These are phyloP conservation scores for Propithecus perrieri DNA, from an alignment of 2,797 vertebrate genomes.

Conservation along the genomic window DNA sequence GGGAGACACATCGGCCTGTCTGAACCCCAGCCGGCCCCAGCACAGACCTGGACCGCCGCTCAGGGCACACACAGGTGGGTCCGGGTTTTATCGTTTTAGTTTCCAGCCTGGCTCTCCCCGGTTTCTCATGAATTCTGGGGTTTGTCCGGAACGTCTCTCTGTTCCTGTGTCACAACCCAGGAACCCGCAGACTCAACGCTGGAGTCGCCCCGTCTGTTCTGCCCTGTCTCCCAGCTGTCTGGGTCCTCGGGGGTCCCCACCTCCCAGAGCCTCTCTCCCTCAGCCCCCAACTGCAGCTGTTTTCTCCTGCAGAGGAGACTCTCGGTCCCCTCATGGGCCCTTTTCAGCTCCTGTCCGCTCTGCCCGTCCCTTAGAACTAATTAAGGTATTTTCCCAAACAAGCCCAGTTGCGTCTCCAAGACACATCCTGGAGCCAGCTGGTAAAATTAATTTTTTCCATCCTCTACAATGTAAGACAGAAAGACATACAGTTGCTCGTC, in stretches of 20 bases:
- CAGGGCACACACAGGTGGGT: not conserved
- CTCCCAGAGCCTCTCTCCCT: not conserved
- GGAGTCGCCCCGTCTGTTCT: not conserved
- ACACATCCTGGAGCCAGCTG: constrained; percentile 9
- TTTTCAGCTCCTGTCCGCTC: not conserved
- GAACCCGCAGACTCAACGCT: not conserved
- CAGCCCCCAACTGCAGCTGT: not conserved
- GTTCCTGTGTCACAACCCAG: fast-evolving
- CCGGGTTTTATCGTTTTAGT: not conserved
- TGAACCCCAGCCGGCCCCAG: not conserved
- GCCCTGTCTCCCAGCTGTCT: not conserved
- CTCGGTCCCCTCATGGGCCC: not conserved
- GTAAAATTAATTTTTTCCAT: not conserved
- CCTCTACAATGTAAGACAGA: not conserved
- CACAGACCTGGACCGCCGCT: fast-evolving
- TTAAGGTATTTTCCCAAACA: constrained; percentile 55
- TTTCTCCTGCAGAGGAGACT: not conserved
- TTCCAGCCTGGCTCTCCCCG: not conserved
- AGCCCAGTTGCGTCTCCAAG: not conserved
- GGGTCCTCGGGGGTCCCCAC: not conserved
- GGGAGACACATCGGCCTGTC: no score
- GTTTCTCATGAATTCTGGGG: not conserved
- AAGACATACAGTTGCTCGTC: fast-evolving
- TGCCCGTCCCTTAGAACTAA: not conserved
- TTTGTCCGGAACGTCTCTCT: not conserved